Conservation (phyloP, 2,888 invertebrate species). For the Zaprionus lineosus region DNA sequence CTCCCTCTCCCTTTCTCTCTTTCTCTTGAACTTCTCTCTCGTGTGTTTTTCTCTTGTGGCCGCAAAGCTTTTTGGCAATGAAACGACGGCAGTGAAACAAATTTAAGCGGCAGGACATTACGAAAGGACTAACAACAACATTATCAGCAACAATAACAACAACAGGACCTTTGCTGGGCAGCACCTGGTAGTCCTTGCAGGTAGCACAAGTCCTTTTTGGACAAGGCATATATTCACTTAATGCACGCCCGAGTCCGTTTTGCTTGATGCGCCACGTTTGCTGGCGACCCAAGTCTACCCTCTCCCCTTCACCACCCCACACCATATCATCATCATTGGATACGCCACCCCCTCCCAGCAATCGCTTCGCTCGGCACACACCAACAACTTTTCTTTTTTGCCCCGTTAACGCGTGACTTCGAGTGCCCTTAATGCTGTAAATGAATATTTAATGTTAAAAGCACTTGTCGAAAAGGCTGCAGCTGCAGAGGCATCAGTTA, state of each 20-base stretch:
- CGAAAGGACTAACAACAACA: conserved; percentile 13
- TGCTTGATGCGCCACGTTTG: conserved; percentile 73
- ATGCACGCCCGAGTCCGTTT: conserved; percentile 70
- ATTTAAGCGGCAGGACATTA: conserved; percentile 18
- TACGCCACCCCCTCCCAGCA: too few species aligned
- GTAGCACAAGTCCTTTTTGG: conserved; percentile 42
- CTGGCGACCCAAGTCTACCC: conserved; percentile 16
- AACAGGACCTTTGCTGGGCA: conserved; percentile 26
- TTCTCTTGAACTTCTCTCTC: neutral
- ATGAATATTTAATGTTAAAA: conserved; percentile 79
- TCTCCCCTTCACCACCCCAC: neutral
- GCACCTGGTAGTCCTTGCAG: conserved; percentile 52
- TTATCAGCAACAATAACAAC: conserved; percentile 12
- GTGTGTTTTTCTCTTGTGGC: neutral
- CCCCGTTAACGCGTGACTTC: conserved; percentile 76
- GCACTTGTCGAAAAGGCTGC: conserved; percentile 77
- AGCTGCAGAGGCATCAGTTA: conserved; percentile 36
- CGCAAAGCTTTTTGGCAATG: conserved; percentile 47
- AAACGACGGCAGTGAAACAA: conserved; percentile 56
- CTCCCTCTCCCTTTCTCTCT: conserved; percentile 3
- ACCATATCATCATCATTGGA: neutral
- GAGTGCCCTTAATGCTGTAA: conserved; percentile 79
- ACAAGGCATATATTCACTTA: conserved; percentile 67
- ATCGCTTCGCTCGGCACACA: neutral
- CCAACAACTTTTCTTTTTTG: conserved; percentile 36